Evolutionary conservation across 1,140 invertebrate genomes (phyloP), one percentile per base, ranked within the genome.

Genomic region (Penaeus vannamei): DNA sequence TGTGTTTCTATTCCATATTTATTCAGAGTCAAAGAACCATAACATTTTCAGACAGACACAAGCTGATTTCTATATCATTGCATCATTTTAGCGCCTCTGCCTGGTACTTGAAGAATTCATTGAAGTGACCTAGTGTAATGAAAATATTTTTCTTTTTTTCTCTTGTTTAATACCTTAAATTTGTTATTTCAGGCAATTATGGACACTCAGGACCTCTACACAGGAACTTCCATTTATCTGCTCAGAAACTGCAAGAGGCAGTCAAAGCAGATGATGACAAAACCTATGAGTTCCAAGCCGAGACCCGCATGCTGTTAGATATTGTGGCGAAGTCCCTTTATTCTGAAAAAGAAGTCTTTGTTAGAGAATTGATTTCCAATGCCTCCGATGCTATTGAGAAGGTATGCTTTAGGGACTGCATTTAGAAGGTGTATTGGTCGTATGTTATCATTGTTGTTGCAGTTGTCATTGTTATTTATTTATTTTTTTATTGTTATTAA

Each of bases 261-360:
- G 46, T 76, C 23, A 8, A 29, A 14, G n/a, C 61, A 84, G 42
- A 46, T 1, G 79, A 81, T 46, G 86, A 81, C 14, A 32, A 90
- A 36, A 81, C 64, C 23, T 88, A 90, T 46, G 89, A 99, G 93
- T 99, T 99, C 93, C 97, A 99, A 93, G 98, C 98, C 0, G 98
- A 99, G 94, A 99, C 98, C 0, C 94, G 96, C 91, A 98, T 98
- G 96, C 93, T 99, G 20, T 93, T 99, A 42, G 98, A 99, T 93
- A 99, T 99, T 93, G 98, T 99, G 19, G 98, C 98, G 2, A 97
- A 97, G 92, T 99, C 98, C 2, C 94, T 99, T 20, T 99, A 99
- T 94, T 99, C 98, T 0, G 98, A 99, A 92, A 98, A 99, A 94
- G 98, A 99, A 94, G 97, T 98, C 26, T 99, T 99, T 93, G 95